Evolutionary conservation across 2,888 invertebrate species (phyloP), one percentile per base, ranked within the genome.

Genomic region (Eupithecia centaureata): DNA sequence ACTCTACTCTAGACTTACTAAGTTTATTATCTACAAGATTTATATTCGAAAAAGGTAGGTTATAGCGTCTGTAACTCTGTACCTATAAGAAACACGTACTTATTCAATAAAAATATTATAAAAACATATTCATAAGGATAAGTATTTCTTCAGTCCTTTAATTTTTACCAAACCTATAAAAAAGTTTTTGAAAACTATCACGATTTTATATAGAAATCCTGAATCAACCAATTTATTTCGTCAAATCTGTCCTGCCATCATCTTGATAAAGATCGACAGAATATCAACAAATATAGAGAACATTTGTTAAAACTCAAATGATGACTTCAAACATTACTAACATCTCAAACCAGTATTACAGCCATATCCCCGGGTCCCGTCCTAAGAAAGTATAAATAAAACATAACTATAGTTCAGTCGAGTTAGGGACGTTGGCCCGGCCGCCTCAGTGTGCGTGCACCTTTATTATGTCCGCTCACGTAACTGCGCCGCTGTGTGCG

Each of bases 301-400:
- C 47, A 47, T 47, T 47, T 22, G 47, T 47, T 22, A 22, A 22
- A 47, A 47, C 47, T 22, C 10, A 47, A 47, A 47, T 47, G 22
- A 47, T 47, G 18, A 10, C 15, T 25, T 52, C 27, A 52, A 52
- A 25, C 15, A 52, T 7, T 15, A 30, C 18, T n/a, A 56, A 30
- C 28, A 32, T 33, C 32, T 10, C 18, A 56, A 56, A 56, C 32
- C 57, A 32, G 57, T 32, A 28, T 77, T 82, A 77, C 88, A 61
- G 47, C 82, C 74, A 73, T 85, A 63, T 85, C 65, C 77, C 68
- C 69, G 72, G 79, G 80, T 79, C 84, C 83, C 85, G 80, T 73
- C 27, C 73, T 87, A 91, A 91, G 92, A 92, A 91, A 92, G 91
- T 91, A 92, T 92, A 92, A 92, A 93, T 91, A 92, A 92, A 92